These are phyloP conservation scores for Artemia sinica DNA, from an alignment of 2,888 invertebrate species.

Conservation along the genomic window DNA sequence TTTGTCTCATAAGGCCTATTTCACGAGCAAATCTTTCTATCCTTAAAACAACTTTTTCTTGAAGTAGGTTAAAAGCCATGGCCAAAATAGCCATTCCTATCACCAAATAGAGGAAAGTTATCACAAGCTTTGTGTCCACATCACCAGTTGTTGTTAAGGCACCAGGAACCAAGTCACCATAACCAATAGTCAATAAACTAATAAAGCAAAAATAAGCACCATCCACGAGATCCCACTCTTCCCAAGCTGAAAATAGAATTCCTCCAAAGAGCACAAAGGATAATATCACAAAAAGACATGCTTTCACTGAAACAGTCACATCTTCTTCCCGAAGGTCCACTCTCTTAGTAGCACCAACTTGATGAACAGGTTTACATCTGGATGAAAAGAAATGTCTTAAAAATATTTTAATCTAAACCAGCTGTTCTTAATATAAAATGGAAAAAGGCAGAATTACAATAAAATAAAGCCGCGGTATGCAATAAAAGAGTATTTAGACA, in stretches of 20 bases:
- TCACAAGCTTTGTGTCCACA: constrained; percentile 24
- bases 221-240: constrained; percentile 33
- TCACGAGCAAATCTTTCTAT: constrained; percentile 19
- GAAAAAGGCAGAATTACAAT: no score
- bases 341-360: no score
- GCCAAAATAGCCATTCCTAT: constrained; percentile 37
- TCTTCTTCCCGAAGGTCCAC: constrained; percentile 20
- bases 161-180: constrained; percentile 67
- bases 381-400: no score
- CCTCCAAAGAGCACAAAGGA: constrained; percentile 25
- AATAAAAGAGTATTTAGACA: no score
- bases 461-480: no score
- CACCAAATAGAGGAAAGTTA: constrained; percentile 34
- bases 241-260: constrained; percentile 28
- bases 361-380: no score
- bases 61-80: constrained; percentile 37
- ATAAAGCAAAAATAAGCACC: constrained; percentile 37
- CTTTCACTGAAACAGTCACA: constrained; percentile 21
- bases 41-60: constrained; percentile 29
- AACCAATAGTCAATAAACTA: constrained; percentile 48
- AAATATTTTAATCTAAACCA: no score
- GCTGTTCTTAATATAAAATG: no score
- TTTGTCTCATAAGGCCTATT: constrained; percentile 18
- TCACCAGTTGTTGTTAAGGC: constrained; percentile 22
- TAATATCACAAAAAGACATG: constrained; percentile 20